Evolutionary conservation across 2,797 vertebrate species (phyloP), one percentile per base, ranked within the genome.

Genomic region (Rhinoraja longicauda): DNA sequence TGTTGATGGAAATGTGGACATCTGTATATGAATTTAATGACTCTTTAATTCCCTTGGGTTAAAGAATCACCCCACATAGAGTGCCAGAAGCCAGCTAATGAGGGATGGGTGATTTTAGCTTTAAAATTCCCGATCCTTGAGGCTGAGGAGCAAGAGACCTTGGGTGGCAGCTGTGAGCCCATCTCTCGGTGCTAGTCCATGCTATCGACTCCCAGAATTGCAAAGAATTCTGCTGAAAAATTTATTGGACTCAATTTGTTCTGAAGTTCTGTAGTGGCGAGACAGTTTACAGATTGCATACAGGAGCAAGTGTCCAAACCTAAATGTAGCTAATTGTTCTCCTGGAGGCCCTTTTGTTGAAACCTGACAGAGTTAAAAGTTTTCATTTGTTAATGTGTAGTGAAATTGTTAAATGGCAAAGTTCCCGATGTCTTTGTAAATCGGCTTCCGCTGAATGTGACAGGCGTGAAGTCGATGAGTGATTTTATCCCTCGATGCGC

Each of bases 301-400:
- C n/a, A 67, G 84, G 32, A 88, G 17, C 59, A 67, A 88, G 5
- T 88, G 84, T 36, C 29, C 19, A 67, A 36, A 88, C n/a, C 17
- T 32, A 88, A 64, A 64, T 67, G 59, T 67, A 67, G 84, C 84
- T 88, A 88, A 88, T 67, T 88, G 84, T 88, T 17, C 15, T 64
- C 84, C 84, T 88, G 84, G 84, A 88, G 84, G 84, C 62, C 67
- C 19, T 64, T 36, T 36, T 88, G 84, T 88, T 36, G 84, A 88
- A 88, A 36, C 84, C 84, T 88, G 84, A 88, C 84, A 88, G 84
- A 88, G 84, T 88, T 88, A 88, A 88, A 88, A 88, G 84, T 88
- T 62, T 88, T 88, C 84, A 88, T 88, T 88, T 88, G 84, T 88
- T 88, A 88, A 88, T 67, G 84, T 62, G 62, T 62, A 88, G 84